Percentiles rank a stretch among this genome's conserved stretches.
These are phyloP conservation scores for Luperina nickerlii DNA, from an alignment of 2,888 invertebrate species.

Conservation along the genomic window DNA sequence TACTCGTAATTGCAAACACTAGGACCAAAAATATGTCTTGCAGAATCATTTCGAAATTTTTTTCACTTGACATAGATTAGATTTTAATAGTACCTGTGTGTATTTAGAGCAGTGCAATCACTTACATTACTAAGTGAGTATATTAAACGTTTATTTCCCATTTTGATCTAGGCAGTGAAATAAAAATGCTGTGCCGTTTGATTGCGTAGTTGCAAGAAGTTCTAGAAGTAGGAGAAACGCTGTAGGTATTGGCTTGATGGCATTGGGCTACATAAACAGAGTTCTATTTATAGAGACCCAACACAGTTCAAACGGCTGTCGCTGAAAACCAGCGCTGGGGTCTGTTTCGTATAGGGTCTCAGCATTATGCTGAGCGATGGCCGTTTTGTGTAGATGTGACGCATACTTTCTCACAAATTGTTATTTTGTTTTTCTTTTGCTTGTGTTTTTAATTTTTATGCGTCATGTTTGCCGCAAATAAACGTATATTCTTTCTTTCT, in stretches of 20 bases:
- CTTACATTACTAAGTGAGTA: slow-evolving; percentile 36
- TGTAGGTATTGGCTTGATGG: slow-evolving; percentile 1
- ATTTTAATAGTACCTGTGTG: slow-evolving; percentile 55
- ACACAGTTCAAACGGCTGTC: neutral
- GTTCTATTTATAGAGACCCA: slow-evolving; percentile 23
- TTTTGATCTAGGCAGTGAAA: slow-evolving; percentile 38
- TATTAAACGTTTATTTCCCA: slow-evolving; percentile 42
- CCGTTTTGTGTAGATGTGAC: too few relatives aligned
- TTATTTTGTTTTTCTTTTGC: too few relatives aligned
- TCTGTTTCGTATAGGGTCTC: too few relatives aligned
- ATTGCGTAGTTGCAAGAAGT: slow-evolving; percentile 22
- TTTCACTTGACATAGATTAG: slow-evolving; percentile 61
- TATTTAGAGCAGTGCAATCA: slow-evolving; percentile 37
- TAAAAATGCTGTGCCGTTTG: slow-evolving; percentile 15
- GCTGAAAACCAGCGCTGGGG: too few relatives aligned
- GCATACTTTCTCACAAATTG: too few relatives aligned
- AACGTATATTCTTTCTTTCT: too few relatives aligned
- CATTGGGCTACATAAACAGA: slow-evolving; percentile 35
- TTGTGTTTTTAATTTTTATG: too few relatives aligned
- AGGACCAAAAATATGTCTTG: slow-evolving; percentile 51
- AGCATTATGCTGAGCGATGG: too few relatives aligned
- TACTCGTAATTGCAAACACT: slow-evolving; percentile 34
- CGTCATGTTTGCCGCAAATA: too few relatives aligned
- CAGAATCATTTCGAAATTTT: slow-evolving; percentile 44
- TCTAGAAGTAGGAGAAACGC: slow-evolving; percentile 24